Conservation (phyloP, 2,888 invertebrate species). For the Lepidochrysops patricia region DNA sequence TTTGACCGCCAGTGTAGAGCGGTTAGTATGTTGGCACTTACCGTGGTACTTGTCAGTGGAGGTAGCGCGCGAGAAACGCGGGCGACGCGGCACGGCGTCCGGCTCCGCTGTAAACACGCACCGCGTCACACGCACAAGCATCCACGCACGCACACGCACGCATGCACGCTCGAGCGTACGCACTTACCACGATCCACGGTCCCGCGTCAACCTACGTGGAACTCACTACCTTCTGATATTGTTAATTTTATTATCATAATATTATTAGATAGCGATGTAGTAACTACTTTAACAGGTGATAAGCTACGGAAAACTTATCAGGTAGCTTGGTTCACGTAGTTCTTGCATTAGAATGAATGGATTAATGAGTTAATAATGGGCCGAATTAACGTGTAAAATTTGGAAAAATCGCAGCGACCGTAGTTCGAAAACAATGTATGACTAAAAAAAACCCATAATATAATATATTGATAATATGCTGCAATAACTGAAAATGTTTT, state of each 20-base stretch:
- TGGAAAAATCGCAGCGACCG: slow-evolving; percentile 49
- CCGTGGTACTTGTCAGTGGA: slow-evolving; percentile 69
- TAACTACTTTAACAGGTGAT: no score
- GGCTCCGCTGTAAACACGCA: slow-evolving; percentile 31
- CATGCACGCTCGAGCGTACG: slow-evolving; percentile 22
- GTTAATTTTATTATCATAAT: no score
- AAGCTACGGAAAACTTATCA: background rate
- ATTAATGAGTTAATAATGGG: slow-evolving; percentile 37
- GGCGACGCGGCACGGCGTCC: slow-evolving; percentile 58
- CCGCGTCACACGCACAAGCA: slow-evolving; percentile 34
- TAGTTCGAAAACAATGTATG: slow-evolving; percentile 40
- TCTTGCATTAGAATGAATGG: slow-evolving; percentile 21
- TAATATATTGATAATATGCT: slow-evolving; percentile 17
- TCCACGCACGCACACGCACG: slow-evolving; percentile 25
- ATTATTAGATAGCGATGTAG: no score
- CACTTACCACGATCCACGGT: slow-evolving; percentile 15
- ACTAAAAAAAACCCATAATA: slow-evolving; percentile 24
- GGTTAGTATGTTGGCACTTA: slow-evolving; percentile 31
- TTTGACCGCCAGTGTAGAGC: background rate
- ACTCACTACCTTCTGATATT: slow-evolving; percentile 6
- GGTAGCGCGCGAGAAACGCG: slow-evolving; percentile 69
- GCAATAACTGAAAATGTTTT: background rate
- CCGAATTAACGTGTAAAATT: slow-evolving; percentile 41
- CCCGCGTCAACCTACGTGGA: slow-evolving; percentile 7
- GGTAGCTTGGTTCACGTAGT: background rate